phyloP scores from a whole-genome alignment of 2,113 vertebrate genomes.

The Cranoglanis bouderius region DNA sequence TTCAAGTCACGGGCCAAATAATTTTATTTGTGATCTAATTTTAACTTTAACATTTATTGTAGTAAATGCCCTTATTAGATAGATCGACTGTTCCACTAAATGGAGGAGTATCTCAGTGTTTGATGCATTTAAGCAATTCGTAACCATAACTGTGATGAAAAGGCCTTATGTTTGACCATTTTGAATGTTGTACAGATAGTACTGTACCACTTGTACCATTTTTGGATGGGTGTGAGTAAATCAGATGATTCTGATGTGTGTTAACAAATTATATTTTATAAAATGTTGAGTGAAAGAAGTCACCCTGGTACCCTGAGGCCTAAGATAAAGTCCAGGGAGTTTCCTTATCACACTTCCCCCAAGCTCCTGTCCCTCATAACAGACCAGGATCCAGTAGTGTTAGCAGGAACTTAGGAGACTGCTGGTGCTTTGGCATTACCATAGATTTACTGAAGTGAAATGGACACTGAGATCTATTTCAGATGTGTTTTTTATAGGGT shows the following conservation, averaged over 20 bases:
- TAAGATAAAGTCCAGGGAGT: not conserved
- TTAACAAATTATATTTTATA: not conserved
- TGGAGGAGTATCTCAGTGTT: not conserved
- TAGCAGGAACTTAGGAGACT: not conserved
- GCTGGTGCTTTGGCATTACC: not conserved
- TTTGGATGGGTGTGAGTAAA: conserved; percentile 35
- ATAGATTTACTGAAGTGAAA: not conserved
- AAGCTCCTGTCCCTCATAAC: not conserved
- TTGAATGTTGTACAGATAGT: conserved; percentile 14
- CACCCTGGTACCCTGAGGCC: not conserved
- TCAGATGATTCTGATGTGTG: conserved; percentile 44
- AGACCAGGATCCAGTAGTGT: not conserved
- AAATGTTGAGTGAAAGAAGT: conserved; percentile 7
- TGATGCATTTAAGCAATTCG: not conserved
- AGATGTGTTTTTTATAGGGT: not conserved
- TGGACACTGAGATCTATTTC: conserved; percentile 21
- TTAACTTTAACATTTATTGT: conserved; percentile 2
- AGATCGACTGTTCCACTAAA: not conserved
- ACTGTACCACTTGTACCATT: conserved; percentile 31
- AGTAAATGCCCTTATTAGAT: conserved; percentile 5
- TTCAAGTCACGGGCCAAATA: not conserved
- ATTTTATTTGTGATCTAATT: not conserved
- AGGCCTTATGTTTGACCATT: not conserved
- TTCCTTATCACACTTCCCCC: not conserved
- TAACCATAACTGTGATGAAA: conserved; percentile 9